phyloP scores from a whole-genome alignment of 2,113 vertebrate species.

The Misgurnus anguillicaudatus region DNA sequence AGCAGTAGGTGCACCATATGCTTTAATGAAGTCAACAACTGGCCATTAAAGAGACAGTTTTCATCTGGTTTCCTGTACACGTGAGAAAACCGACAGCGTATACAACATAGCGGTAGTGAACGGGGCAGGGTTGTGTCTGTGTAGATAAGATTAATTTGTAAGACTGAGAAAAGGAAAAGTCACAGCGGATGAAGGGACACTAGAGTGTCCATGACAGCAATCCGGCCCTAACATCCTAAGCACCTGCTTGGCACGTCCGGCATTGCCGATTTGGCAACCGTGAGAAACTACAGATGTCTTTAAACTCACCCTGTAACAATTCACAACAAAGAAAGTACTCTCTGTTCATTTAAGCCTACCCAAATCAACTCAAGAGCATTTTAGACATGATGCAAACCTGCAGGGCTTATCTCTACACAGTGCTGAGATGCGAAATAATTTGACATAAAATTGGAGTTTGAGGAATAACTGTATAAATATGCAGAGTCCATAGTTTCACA shows the following conservation, averaged over 20 bases:
- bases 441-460: slow-evolving; percentile 35
- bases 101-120: neutral
- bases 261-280: neutral
- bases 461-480: slow-evolving; percentile 32
- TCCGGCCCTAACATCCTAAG: slow-evolving; percentile 36
- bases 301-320: slow-evolving; percentile 12
- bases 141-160: slow-evolving; percentile 39
- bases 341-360: neutral
- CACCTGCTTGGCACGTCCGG: slow-evolving; percentile 50
- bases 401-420: slow-evolving; percentile 16
- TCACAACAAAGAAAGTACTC: slow-evolving; percentile 19
- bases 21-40: slow-evolving; percentile 24
- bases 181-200: slow-evolving; percentile 31
- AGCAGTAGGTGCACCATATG: slow-evolving; percentile 28
- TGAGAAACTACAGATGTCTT: slow-evolving; percentile 25
- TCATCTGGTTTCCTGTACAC: slow-evolving; percentile 1
- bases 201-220: slow-evolving; percentile 50
- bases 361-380: slow-evolving; percentile 5
- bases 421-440: slow-evolving; percentile 27
- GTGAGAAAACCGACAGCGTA: slow-evolving; percentile 1
- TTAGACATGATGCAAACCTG: neutral
- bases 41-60: neutral
- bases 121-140: slow-evolving; percentile 9
- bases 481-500: slow-evolving; percentile 28
- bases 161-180: slow-evolving; percentile 5